phyloP scores from a whole-genome alignment of 2,888 invertebrate species.

The Drosophila hawaiiensis region DNA sequence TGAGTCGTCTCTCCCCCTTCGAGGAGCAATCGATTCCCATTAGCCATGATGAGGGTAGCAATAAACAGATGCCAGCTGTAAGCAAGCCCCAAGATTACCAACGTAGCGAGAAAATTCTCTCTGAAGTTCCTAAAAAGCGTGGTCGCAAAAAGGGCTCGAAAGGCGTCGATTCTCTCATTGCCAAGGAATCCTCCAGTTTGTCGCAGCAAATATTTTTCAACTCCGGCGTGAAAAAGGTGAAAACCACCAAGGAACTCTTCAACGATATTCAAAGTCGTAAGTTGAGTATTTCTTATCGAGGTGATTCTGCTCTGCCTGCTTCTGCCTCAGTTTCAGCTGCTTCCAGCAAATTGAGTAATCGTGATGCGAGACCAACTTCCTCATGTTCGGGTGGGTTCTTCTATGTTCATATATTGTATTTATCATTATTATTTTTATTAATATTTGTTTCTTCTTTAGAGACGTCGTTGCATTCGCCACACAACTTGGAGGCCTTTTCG shows the following conservation, averaged over 20 bases:
- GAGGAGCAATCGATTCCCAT: slow-evolving; percentile 61
- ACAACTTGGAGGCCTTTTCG: slow-evolving; percentile 75
- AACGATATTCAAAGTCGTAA: slow-evolving; percentile 85
- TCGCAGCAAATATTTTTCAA: slow-evolving; percentile 82
- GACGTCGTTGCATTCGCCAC: slow-evolving; percentile 78
- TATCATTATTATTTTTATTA: neutral
- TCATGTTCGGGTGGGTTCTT: slow-evolving; percentile 81
- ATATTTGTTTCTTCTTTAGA: slow-evolving; percentile 48
- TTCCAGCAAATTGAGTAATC: slow-evolving; percentile 7
- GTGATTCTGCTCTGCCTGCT: slow-evolving; percentile 53
- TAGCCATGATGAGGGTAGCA: slow-evolving; percentile 26
- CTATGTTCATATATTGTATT: neutral
- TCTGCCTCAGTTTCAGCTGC: neutral
- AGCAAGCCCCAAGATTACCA: neutral
- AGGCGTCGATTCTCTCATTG: slow-evolving; percentile 83
- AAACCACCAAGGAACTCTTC: slow-evolving; percentile 84
- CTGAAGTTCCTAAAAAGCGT: slow-evolving; percentile 80
- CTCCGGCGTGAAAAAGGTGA: slow-evolving; percentile 83
- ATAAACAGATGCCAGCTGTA: neutral
- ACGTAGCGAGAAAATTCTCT: slow-evolving; percentile 10
- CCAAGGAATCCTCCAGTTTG: slow-evolving; percentile 78
- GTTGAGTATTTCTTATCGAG: slow-evolving; percentile 50
- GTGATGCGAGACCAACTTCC: slow-evolving; percentile 73
- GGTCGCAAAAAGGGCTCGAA: slow-evolving; percentile 85
- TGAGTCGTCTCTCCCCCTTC: slow-evolving; percentile 73